These are phyloP conservation scores for Aythya baeri DNA, from an alignment of 2,113 vertebrate species.

Conservation along the genomic window DNA sequence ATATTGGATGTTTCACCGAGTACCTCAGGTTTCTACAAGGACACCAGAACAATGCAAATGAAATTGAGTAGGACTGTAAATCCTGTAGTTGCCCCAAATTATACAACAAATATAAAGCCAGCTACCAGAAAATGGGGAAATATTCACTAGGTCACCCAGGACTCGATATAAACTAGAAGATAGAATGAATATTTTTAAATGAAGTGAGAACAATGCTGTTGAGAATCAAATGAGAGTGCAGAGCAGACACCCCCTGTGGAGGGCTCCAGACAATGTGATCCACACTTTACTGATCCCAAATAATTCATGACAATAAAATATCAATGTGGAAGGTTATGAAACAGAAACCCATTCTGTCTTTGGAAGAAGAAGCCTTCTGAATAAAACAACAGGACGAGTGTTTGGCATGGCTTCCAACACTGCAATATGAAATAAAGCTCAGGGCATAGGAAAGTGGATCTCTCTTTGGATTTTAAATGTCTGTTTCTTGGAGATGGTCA, in stretches of 20 bases:
- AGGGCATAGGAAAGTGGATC: not conserved
- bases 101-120: not conserved
- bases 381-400: not conserved
- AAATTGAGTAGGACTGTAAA: not conserved
- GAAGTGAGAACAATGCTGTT: not conserved
- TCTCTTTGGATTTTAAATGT: constrained; percentile 4
- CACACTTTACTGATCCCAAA: not conserved
- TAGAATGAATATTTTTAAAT: not conserved
- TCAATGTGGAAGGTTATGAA: not conserved
- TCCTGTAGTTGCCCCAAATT: not conserved
- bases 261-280: not conserved
- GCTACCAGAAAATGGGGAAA: not conserved
- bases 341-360: not conserved
- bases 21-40: not conserved
- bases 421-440: not conserved
- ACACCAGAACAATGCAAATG: not conserved
- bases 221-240: not conserved
- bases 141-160: not conserved
- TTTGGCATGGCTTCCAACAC: not conserved
- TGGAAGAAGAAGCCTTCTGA: not conserved
- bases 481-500: not conserved
- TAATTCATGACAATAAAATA: constrained; percentile 26
- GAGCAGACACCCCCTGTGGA: not conserved
- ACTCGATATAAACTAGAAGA: not conserved
- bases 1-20: not conserved